Conservation (phyloP, 2,888 invertebrate species). For the Pyrochroa serraticornis region DNA sequence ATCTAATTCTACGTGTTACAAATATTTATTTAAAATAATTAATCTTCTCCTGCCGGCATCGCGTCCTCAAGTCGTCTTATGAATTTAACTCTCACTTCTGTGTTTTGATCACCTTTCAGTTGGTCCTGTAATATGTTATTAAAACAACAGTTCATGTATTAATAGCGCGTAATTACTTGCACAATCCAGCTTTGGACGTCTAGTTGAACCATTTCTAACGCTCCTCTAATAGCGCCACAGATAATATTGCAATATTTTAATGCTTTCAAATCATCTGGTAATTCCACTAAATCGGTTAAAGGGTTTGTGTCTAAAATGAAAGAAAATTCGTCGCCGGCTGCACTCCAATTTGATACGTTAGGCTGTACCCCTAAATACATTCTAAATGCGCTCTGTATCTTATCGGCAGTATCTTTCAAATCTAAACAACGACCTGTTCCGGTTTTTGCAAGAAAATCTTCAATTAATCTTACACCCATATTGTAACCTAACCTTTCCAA, state of each 20-base stretch:
- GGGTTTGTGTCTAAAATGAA: constrained; percentile 95
- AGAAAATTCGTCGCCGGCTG: constrained; percentile 95
- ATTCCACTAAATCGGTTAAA: constrained; percentile 94
- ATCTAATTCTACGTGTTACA: too few relatives aligned
- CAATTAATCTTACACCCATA: constrained; percentile 96
- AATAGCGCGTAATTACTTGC: constrained; percentile 65
- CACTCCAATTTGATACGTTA: constrained; percentile 92
- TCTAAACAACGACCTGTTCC: constrained; percentile 90
- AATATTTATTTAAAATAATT: constrained; percentile 46
- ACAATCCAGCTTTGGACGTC: constrained; percentile 95
- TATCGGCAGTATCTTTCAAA: constrained; percentile 96
- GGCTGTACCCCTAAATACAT: constrained; percentile 92
- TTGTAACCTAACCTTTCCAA: constrained; percentile 96
- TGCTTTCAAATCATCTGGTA: constrained; percentile 82
- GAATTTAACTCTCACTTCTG: constrained; percentile 94
- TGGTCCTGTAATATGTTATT: constrained; percentile 87
- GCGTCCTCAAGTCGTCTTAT: constrained; percentile 95
- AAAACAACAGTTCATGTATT: too few relatives aligned
- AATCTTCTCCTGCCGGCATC: constrained; percentile 98
- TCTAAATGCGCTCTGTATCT: constrained; percentile 82
- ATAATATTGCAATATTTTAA: constrained; percentile 92
- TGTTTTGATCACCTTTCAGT: constrained; percentile 90
- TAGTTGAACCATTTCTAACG: constrained; percentile 98
- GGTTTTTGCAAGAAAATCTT: constrained; percentile 95
- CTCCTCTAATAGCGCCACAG: constrained; percentile 90